Conservation (phyloP, 2,797 vertebrate species). For the Diglossa cyanea region DNA sequence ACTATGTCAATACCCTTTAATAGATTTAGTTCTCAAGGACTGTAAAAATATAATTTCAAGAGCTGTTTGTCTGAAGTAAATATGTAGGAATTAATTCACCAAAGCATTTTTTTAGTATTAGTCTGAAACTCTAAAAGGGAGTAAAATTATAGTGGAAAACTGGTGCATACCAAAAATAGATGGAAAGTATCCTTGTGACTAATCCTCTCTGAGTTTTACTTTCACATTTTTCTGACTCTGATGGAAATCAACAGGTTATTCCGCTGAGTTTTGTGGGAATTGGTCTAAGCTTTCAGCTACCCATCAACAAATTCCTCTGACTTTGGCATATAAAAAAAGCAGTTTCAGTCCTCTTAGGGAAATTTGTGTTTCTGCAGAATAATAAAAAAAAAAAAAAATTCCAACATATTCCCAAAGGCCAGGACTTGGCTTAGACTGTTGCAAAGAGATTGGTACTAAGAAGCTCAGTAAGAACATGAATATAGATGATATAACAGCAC, state of each 20-base stretch:
- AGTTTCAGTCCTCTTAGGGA: not conserved
- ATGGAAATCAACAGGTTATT: not conserved
- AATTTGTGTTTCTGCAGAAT: not conserved
- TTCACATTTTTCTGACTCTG: not conserved
- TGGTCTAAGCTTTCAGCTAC: not conserved
- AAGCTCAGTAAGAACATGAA: not conserved
- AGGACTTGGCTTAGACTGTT: not conserved
- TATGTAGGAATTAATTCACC: not conserved
- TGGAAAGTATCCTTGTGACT: not conserved
- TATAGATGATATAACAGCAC: not conserved
- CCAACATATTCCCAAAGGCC: not conserved
- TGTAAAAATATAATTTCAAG: not conserved
- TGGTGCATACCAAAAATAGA: not conserved
- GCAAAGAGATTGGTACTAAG: not conserved
- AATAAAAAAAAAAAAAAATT: not conserved
- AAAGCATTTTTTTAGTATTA: not conserved
- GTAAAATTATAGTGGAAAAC: not conserved
- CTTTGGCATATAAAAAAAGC: not conserved
- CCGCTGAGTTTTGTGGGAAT: not conserved
- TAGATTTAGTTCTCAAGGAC: not conserved
- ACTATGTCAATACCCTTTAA: not conserved
- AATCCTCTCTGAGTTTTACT: not conserved
- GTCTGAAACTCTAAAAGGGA: not conserved
- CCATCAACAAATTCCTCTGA: not conserved
- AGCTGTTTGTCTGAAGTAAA: not conserved